Evolutionary conservation across 2,797 vertebrate genomes (phyloP), one percentile per base, ranked within the genome.

Genomic region (Cossypha polioptera): DNA sequence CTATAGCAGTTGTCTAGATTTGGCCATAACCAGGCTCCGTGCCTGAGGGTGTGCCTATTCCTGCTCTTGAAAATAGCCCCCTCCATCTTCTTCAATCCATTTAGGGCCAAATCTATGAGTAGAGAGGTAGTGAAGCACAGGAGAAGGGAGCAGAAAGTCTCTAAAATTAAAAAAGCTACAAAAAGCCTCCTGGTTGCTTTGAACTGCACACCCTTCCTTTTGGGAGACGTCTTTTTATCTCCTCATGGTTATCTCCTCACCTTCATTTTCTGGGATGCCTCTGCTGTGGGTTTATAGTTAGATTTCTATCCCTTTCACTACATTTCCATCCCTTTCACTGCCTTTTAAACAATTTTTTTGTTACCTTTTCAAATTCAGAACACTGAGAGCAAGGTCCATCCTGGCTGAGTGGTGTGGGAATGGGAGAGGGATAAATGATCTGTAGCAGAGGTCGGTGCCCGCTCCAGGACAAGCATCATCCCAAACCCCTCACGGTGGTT

Each of bases 401-500:
- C 20, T 0, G 0, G 55, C 33, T 80, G 74, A 63, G 84, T 0
- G 0, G 9, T 40, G 33, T 48, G 55, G 53, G 48, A 89, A 50
- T 16, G 43, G 51, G 69, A 47, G 61, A 36, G 31, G 75, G 63
- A 47, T 47, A 65, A 58, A 75, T 6, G 35, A 11, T 48, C 10
- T 53, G 43, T 4, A 8, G 50, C 0, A 40, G n/a, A 63, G 75
- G 25, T 31, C 0, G 0, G 36, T 82, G 42, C 22, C 25, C 31
- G 54, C 35, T 65, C 29, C 48, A 35, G 48, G 19, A 21, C 15
- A 26, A 68, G 4, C 14, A 26, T 13, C 47, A 16, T 31, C 22
- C 5, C 21, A 15, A 42, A n/a, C 7, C 16, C 54, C 21, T 48
- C 2, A 0, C 0, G 0, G 19, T 16, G 20, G 2, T 15, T 72